Percentiles rank a stretch among this genome's conserved stretches.
phyloP scores from a whole-genome alignment of 2,797 vertebrate species.

The Brachyrhaphis roseni region DNA sequence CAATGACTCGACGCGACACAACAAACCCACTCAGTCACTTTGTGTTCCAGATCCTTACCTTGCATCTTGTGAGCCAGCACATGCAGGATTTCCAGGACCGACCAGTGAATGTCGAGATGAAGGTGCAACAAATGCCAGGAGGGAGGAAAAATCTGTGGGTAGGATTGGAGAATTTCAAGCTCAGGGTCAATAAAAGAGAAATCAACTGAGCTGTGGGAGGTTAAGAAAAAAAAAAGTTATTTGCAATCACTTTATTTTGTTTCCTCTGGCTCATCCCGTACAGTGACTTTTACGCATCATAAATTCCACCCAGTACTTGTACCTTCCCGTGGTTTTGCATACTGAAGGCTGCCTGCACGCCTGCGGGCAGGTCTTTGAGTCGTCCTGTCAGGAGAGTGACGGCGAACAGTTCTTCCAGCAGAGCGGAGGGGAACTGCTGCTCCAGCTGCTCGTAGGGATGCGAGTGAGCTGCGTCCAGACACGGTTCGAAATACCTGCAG shows the following conservation, averaged over 20 bases:
- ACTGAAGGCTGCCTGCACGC: constrained; percentile 84
- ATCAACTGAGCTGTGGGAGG: not conserved
- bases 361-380: constrained; percentile 86
- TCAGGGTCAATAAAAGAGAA: constrained; percentile 4
- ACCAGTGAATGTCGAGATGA: constrained; percentile 93
- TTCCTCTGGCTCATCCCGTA: not conserved
- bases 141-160: constrained; percentile 88
- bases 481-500: constrained; percentile 67
- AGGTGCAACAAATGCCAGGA: constrained; percentile 97
- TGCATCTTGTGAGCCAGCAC: constrained; percentile 88
- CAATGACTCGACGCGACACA: constrained; percentile 24
- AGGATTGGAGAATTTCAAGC: constrained; percentile 15
- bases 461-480: constrained; percentile 70
- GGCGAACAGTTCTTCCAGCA: constrained; percentile 91
- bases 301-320: constrained; percentile 17
- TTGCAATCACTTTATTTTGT: constrained; percentile 3
- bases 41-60: constrained; percentile 74
- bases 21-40: not conserved
- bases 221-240: not conserved
- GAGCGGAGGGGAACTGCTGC: constrained; percentile 84
- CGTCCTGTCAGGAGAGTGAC: constrained; percentile 86
- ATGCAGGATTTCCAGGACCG: constrained; percentile 91
- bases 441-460: constrained; percentile 87
- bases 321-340: constrained; percentile 93
- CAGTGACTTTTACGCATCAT: not conserved